A percentile compares a stretch with the other conserved stretches of the same genome.
Evolutionary conservation across 2,797 vertebrate species (phyloP).

Genomic region (Poeciliopsis paucimaculata): DNA sequence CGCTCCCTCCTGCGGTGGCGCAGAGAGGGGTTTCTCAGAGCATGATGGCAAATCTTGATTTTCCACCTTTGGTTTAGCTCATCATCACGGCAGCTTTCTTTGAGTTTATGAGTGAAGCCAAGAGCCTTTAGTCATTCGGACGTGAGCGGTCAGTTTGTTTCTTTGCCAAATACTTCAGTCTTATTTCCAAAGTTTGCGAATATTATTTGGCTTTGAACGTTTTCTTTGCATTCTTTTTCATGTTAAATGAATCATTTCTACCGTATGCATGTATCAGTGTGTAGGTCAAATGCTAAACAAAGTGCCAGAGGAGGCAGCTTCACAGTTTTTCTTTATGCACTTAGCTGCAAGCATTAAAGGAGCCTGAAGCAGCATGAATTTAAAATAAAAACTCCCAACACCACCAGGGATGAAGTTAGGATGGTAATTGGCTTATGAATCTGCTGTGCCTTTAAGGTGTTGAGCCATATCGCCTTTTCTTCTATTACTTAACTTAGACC

Average conservation of each 20-base stretch:
- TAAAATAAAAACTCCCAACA: slow-evolving; percentile 20
- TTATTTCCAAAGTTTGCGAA: slow-evolving; percentile 33
- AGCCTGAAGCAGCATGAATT: slow-evolving; percentile 32
- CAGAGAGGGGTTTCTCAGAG: slow-evolving; percentile 48
- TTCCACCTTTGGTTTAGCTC: slow-evolving; percentile 41
- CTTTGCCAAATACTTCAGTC: slow-evolving; percentile 71
- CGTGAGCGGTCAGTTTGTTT: slow-evolving; percentile 34
- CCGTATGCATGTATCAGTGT: slow-evolving; percentile 29
- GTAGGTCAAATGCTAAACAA: slow-evolving; percentile 13
- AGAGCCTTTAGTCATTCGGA: slow-evolving; percentile 46
- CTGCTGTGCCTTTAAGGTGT: slow-evolving; percentile 71
- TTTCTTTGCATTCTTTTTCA: slow-evolving; percentile 15
- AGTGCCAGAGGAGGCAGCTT: slow-evolving; percentile 10
- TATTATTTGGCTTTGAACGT: slow-evolving; percentile 32
- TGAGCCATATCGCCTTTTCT: slow-evolving; percentile 69
- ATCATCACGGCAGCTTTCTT: slow-evolving; percentile 62
- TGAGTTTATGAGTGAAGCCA: slow-evolving; percentile 43
- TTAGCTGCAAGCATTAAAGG: slow-evolving; percentile 5
- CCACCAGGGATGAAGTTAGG: slow-evolving; percentile 34
- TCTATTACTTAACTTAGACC: slow-evolving; percentile 23
- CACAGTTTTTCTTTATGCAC: slow-evolving; percentile 11
- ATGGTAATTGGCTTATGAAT: slow-evolving; percentile 60
- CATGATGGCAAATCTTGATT: slow-evolving; percentile 54
- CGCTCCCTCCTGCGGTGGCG: slow-evolving; percentile 40
- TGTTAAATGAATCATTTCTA: slow-evolving; percentile 5